Percentiles rank a stretch among this genome's conserved stretches.
Conservation (phyloP, 2,113 vertebrate species). For the Calyptomena viridis region DNA sequence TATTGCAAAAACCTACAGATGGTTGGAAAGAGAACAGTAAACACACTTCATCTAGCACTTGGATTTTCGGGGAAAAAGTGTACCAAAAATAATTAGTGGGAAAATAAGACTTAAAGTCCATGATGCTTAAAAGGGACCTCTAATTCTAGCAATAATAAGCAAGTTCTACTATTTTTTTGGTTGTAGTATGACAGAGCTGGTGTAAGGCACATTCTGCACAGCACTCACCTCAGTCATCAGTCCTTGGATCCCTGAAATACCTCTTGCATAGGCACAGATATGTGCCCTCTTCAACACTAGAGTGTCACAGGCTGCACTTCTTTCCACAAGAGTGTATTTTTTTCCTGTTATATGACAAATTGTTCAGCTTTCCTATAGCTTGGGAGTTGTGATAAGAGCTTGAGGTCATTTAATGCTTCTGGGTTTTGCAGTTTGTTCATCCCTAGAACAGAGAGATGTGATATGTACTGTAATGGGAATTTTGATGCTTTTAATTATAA, state of each 20-base stretch:
- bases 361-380: background rate
- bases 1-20: background rate
- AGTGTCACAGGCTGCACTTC: background rate
- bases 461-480: background rate
- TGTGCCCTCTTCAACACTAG: accelerated
- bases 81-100: background rate
- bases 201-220: background rate
- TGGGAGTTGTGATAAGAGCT: background rate
- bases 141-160: background rate
- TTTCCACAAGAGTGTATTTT: background rate
- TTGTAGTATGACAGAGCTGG: background rate
- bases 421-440: background rate
- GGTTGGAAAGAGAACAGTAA: background rate
- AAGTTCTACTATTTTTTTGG: background rate
- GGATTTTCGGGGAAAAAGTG: background rate
- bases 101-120: background rate
- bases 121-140: background rate
- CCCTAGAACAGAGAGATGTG: background rate
- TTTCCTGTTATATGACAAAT: background rate
- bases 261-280: background rate
- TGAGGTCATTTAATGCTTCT: background rate
- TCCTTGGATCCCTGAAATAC: background rate
- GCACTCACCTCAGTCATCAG: background rate
- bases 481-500: background rate
- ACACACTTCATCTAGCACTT: background rate